Evolutionary conservation across 1,140 invertebrate species (phyloP).

Genomic region (Polyergus mexicanus): DNA sequence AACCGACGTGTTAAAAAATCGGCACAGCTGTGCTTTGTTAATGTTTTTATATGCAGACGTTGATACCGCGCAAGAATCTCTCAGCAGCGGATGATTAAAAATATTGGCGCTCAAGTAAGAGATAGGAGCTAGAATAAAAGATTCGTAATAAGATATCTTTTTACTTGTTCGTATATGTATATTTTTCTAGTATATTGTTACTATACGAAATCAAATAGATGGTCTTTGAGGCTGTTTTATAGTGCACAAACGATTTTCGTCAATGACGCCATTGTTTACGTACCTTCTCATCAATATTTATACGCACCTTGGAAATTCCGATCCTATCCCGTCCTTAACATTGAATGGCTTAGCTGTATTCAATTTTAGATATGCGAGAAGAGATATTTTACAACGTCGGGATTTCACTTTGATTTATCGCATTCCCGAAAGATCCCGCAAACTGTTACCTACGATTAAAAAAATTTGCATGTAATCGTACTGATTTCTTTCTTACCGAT

Average conservation of each 20-base stretch:
- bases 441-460: neutral
- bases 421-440: slow-evolving; percentile 36
- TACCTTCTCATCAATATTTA: slow-evolving; percentile 50
- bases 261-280: slow-evolving; percentile 51
- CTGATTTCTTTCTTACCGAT: neutral
- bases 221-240: neutral
- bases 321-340: slow-evolving; percentile 73
- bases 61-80: too few relatives aligned
- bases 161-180: too few relatives aligned
- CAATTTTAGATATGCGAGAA: slow-evolving; percentile 68
- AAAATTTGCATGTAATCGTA: slow-evolving; percentile 21
- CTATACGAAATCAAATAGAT: too few relatives aligned
- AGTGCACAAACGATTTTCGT: neutral
- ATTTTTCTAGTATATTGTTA: too few relatives aligned
- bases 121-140: too few relatives aligned
- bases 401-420: slow-evolving; percentile 71
- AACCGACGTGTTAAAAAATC: too few relatives aligned
- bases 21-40: too few relatives aligned
- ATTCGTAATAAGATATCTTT: too few relatives aligned
- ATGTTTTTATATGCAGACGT: too few relatives aligned
- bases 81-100: too few relatives aligned
- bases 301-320: slow-evolving; percentile 66
- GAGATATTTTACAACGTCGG: slow-evolving; percentile 72
- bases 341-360: slow-evolving; percentile 65
- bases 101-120: too few relatives aligned